Percentiles rank a stretch among this genome's conserved stretches.
phyloP scores from a whole-genome alignment of 1,140 invertebrate species.

The Lepidurus apus region DNA sequence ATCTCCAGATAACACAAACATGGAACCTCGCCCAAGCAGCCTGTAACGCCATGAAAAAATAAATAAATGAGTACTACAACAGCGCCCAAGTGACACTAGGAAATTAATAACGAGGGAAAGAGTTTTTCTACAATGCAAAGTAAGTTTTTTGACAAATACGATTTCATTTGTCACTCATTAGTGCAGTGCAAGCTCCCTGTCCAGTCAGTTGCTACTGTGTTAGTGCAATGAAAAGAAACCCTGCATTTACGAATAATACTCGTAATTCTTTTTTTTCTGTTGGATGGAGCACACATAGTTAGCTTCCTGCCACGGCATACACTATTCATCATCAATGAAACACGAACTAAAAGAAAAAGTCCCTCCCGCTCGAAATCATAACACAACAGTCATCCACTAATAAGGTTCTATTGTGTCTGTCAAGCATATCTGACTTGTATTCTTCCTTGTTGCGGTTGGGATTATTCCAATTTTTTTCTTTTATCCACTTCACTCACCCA shows the following conservation, averaged over 20 bases:
- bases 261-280: too few relatives aligned
- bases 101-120: slow-evolving; percentile 7
- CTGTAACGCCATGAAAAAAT: slow-evolving; percentile 50
- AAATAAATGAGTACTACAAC: neutral
- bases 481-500: neutral
- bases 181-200: neutral
- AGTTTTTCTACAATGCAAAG: neutral
- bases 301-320: neutral
- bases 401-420: slow-evolving; percentile 1
- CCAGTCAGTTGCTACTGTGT: too few relatives aligned
- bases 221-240: too few relatives aligned
- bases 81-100: neutral
- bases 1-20: slow-evolving; percentile 79
- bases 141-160: neutral
- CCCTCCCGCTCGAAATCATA: neutral
- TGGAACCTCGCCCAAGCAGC: slow-evolving; percentile 76
- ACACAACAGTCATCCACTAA: slow-evolving; percentile 10
- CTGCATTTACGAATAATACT: too few relatives aligned
- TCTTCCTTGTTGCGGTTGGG: neutral
- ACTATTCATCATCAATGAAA: neutral
- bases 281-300: too few relatives aligned
- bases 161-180: neutral
- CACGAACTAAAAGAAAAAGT: neutral
- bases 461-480: neutral
- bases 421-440: neutral